These are phyloP conservation scores for Esperia sulphurella DNA, from an alignment of 2,888 invertebrate species.

Conservation along the genomic window DNA sequence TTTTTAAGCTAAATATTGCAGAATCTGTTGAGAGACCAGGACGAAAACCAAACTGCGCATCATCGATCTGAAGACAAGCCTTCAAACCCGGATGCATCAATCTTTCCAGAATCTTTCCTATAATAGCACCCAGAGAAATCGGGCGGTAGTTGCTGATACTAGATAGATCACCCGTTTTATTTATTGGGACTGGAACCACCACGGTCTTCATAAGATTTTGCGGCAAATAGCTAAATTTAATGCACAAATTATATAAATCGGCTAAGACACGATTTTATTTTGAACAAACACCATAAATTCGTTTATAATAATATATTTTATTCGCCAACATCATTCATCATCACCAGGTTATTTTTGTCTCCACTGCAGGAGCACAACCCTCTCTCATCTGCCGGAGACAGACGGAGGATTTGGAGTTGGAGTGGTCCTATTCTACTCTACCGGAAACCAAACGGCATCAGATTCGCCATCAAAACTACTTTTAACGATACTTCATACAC, in stretches of 20 bases:
- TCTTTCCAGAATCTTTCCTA: slow-evolving; percentile 16
- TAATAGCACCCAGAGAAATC: slow-evolving; percentile 15
- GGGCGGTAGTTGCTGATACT: slow-evolving; percentile 14
- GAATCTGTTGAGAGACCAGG: slow-evolving; percentile 17
- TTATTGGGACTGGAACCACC: slow-evolving; percentile 13
- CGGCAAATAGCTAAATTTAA: slow-evolving; percentile 5
- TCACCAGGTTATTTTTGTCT: too few relatives aligned
- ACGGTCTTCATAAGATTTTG: slow-evolving; percentile 9
- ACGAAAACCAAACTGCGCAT: slow-evolving; percentile 20
- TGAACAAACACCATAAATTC: too few relatives aligned
- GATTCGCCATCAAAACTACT: too few relatives aligned
- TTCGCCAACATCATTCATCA: too few relatives aligned
- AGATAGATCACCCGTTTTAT: slow-evolving; percentile 14
- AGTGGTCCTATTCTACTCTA: too few relatives aligned
- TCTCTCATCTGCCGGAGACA: too few relatives aligned
- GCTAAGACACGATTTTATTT: too few relatives aligned
- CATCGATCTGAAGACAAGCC: slow-evolving; percentile 6
- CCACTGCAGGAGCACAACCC: too few relatives aligned
- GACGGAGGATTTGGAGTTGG: too few relatives aligned
- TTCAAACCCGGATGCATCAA: slow-evolving; percentile 9
- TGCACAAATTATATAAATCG: neutral
- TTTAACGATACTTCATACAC: too few relatives aligned
- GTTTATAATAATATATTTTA: too few relatives aligned
- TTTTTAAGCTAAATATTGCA: slow-evolving; percentile 15
- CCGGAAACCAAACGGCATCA: too few relatives aligned